Evolutionary conservation across 2,888 invertebrate genomes (phyloP).

Genomic region (Leucophenga maculata): DNA sequence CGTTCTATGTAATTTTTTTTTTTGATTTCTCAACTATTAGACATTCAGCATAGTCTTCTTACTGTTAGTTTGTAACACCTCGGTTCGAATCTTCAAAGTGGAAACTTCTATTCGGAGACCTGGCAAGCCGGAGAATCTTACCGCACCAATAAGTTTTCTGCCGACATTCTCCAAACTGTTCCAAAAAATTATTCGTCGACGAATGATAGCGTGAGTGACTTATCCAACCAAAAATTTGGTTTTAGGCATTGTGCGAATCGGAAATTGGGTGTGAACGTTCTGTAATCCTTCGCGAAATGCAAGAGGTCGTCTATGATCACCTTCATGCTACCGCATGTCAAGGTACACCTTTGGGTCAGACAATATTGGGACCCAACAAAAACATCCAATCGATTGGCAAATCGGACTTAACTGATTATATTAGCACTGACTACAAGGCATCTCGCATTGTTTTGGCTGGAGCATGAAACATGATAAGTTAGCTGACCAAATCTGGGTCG

Average conservation of each 20-base stretch:
- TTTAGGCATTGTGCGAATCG: constrained; percentile 92
- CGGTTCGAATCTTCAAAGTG: no score
- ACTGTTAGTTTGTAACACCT: no score
- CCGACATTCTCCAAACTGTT: no score
- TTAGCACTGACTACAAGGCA: constrained; percentile 93
- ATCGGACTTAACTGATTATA: constrained; percentile 87
- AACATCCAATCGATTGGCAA: constrained; percentile 90
- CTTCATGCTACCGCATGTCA: constrained; percentile 96
- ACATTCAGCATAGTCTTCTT: no score
- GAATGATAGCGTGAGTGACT: no score
- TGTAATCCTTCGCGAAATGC: constrained; percentile 98
- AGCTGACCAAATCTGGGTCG: constrained; percentile 83
- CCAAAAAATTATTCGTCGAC: no score
- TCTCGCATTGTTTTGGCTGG: constrained; percentile 95
- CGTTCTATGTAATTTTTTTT: no score
- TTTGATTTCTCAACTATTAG: no score
- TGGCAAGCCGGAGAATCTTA: no score
- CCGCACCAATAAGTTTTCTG: no score
- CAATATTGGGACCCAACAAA: constrained; percentile 95
- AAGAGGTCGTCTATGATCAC: constrained; percentile 99
- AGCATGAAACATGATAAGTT: constrained; percentile 91
- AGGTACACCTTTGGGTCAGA: constrained; percentile 96
- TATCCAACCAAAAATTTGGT: constrained; percentile 97
- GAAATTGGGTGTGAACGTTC: constrained; percentile 98
- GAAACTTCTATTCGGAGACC: no score